Percentiles rank a stretch among this genome's conserved stretches.
phyloP scores from a whole-genome alignment of 2,888 invertebrate species.

The Thelaira solivaga region DNA sequence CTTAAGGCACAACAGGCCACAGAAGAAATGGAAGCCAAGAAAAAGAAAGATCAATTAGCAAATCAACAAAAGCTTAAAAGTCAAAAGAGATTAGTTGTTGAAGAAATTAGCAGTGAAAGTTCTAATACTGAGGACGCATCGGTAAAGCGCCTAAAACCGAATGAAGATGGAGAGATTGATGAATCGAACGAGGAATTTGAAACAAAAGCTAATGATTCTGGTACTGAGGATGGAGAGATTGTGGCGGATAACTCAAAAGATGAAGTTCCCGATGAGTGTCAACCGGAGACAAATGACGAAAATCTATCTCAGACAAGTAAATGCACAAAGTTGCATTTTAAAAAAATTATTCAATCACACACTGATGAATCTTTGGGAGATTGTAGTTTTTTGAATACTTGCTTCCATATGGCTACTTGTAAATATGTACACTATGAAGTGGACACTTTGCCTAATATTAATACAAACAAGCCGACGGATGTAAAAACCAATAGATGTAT shows the following conservation, averaged over 20 bases:
- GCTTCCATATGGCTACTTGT: conserved; percentile 99
- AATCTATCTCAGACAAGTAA: conserved; percentile 76
- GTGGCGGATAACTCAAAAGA: conserved; percentile 67
- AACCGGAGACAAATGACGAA: conserved; percentile 61
- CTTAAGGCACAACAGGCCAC: conserved; percentile 78
- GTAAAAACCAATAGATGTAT: conserved; percentile 74
- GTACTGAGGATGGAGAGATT: conserved; percentile 72
- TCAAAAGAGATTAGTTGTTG: conserved; percentile 48
- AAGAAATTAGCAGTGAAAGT: background rate
- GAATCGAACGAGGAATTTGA: conserved; percentile 40
- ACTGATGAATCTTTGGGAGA: conserved; percentile 97
- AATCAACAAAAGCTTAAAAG: conserved; percentile 50
- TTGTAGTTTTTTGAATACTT: conserved; percentile 98
- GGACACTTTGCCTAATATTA: conserved; percentile 80
- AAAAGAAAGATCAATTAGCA: conserved; percentile 69
- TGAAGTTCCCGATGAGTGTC: conserved; percentile 62
- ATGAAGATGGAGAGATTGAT: background rate
- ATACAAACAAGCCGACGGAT: conserved; percentile 74
- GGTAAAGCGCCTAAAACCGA: conserved; percentile 38
- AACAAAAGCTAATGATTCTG: conserved; percentile 62
- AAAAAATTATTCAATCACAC: conserved; percentile 96
- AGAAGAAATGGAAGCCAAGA: conserved; percentile 75
- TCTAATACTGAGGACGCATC: conserved; percentile 18
- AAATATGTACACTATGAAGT: conserved; percentile 99
- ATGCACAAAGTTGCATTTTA: conserved; percentile 96